Base-by-base conservation (phyloP, 2,888 invertebrate genomes). In the Acholoe squamosa region DNA sequence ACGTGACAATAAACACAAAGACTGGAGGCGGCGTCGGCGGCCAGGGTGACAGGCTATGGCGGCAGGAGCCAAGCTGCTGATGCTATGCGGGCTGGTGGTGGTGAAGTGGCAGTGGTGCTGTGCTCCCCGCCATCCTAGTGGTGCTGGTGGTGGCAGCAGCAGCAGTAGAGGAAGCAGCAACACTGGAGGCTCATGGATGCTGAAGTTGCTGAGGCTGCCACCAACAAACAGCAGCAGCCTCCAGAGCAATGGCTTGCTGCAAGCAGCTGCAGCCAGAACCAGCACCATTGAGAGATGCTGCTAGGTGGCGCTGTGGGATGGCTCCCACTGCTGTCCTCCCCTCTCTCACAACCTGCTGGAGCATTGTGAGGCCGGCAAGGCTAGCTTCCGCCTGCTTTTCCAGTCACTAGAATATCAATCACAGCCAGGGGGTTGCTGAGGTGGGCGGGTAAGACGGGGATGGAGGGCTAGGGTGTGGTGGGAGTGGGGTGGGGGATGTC, bases 1-100 rank as follows among this genome's bases (percentile, higher is more conserved):
- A 89, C 25, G 34, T 33, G 61, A 54, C 61, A 33, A 89, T 43
- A 67, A 71, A 89, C 91, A 91, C 67, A 91, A 88, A 88, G 86
- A 88, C 33, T 77, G 89, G 33, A 76, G 71, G 71, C 43, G 71
- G 67, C n/a, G 67, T 19, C 43, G 67, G 67, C 16, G 33, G 43
- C 14, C 14, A 33, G 67, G 88, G 56, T 25, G 22, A 56, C 54
- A 52, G 22, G 52, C 14, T 71, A 56, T 22, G 28, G 67, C 33
- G 71, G 43, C 12, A 67, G 33, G 33, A 34, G 67, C 33, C 43
- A 67, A 67, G 43, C 51, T 56, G 89, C 34, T n/a, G 61, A 43
- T 89, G 43, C 34, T 56, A n/a, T 89, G 33, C 61, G 43, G 28
- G 89, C 31, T 25, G 71, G 43, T 16, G 67, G 89, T n/a, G 12